These are phyloP conservation scores for Cerceris ruficornis DNA, from an alignment of 2,888 invertebrate genomes.

Conservation along the genomic window DNA sequence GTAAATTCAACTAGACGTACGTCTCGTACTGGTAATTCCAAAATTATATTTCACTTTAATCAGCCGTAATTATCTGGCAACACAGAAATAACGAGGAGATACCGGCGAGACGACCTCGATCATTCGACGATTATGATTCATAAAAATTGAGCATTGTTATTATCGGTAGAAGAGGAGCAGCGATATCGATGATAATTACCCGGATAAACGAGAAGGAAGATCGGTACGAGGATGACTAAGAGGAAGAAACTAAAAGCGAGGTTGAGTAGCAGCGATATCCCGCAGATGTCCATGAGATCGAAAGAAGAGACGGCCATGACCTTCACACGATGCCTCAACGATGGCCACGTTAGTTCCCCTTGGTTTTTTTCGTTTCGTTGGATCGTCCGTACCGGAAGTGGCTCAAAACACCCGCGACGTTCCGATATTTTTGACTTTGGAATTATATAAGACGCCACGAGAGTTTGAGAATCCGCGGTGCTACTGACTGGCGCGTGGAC, in stretches of 20 bases:
- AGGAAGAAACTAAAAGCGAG: slow-evolving; percentile 53
- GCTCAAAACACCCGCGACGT: not conserved
- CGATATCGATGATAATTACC: slow-evolving; percentile 48
- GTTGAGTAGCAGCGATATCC: slow-evolving; percentile 56
- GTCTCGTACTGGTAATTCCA: no score
- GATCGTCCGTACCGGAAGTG: slow-evolving; percentile 4
- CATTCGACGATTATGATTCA: no score
- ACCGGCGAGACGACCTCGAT: no score
- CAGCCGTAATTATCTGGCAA: no score
- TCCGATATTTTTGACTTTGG: slow-evolving; percentile 1
- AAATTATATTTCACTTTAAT: no score
- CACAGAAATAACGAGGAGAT: no score
- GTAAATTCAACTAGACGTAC: no score
- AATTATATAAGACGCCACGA: slow-evolving; percentile 37
- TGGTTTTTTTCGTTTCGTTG: not conserved
- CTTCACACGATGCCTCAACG: not conserved
- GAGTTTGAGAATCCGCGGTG: slow-evolving; percentile 30
- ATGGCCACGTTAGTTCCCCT: not conserved
- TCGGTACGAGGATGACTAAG: slow-evolving; percentile 52
- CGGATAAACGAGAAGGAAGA: slow-evolving; percentile 58
- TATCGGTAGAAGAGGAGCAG: not conserved
- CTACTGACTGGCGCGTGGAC: slow-evolving; percentile 31
- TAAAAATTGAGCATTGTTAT: not conserved
- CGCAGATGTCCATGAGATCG: slow-evolving; percentile 41
- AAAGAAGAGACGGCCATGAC: slow-evolving; percentile 27